Percentiles rank a stretch among this genome's conserved stretches.
phyloP scores from a whole-genome alignment of 1,140 invertebrate genomes.

The Akabosia matsudoensis region DNA sequence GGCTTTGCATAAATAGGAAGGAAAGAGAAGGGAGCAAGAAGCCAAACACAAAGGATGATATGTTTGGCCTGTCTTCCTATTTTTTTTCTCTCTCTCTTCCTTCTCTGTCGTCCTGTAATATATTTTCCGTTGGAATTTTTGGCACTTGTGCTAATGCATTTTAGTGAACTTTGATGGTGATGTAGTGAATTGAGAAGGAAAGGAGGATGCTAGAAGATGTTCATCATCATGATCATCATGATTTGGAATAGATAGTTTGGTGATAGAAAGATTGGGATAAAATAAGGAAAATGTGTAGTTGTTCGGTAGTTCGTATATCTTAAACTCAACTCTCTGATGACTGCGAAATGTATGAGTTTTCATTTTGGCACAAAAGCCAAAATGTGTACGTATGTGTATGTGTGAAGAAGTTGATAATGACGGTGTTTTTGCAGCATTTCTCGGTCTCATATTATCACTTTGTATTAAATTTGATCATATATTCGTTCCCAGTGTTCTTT shows the following conservation, averaged over 20 bases:
- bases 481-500: not conserved
- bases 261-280: not conserved
- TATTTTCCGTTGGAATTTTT: conserved; percentile 25
- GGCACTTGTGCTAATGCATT: conserved; percentile 24
- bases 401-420: not conserved
- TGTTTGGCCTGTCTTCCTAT: not conserved
- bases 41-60: not conserved
- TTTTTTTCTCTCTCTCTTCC: conserved; percentile 6
- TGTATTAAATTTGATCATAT: not conserved
- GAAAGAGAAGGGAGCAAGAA: not conserved
- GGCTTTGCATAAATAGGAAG: not conserved
- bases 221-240: not conserved
- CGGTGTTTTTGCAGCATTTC: not conserved
- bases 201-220: not conserved
- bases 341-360: not conserved
- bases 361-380: conserved; percentile 20
- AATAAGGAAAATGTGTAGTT: not conserved
- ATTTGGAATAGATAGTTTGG: not conserved
- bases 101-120: conserved; percentile 1
- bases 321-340: not conserved
- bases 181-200: not conserved
- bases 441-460: not conserved
- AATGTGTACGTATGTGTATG: conserved; percentile 3
- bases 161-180: conserved; percentile 23
- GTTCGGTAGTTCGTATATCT: not conserved